A percentile compares a stretch with the other conserved stretches of the same genome.
These are phyloP conservation scores for Zoanthus sociatus DNA, from an alignment of 92 coral and sea anemone genomes.

Conservation along the genomic window DNA sequence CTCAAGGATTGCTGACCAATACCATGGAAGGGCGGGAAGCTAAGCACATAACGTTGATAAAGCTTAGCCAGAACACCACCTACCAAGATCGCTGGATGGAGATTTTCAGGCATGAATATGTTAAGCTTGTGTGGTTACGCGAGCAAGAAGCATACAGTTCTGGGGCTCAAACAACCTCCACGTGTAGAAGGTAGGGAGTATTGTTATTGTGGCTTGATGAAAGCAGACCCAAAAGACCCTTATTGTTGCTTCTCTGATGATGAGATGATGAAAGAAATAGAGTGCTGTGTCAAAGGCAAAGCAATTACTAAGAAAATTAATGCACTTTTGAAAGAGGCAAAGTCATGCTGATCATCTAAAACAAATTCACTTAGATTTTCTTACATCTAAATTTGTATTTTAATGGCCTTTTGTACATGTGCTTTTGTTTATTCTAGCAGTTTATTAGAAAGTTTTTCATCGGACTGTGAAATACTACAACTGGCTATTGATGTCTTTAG, in stretches of 20 bases:
- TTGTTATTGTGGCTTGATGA: not conserved
- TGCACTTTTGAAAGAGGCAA: not conserved
- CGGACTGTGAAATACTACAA: not conserved
- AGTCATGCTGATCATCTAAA: not conserved
- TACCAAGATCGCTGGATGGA: slow-evolving; percentile 1
- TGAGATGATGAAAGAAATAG: not conserved
- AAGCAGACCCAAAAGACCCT: slow-evolving; percentile 7
- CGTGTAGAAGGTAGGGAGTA: not conserved
- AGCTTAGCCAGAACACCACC: slow-evolving; percentile 20
- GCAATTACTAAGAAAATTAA: not conserved
- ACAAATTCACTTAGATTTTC: not conserved
- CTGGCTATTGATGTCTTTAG: not conserved
- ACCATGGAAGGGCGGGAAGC: slow-evolving; percentile 18
- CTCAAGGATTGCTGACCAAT: slow-evolving; percentile 15
- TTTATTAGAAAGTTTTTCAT: not conserved
- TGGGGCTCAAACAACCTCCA: slow-evolving; percentile 11
- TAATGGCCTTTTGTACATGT: not conserved
- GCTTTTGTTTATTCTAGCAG: not conserved
- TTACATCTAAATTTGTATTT: not conserved
- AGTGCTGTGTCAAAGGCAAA: slow-evolving; percentile 4
- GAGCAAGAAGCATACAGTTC: slow-evolving; percentile 12
- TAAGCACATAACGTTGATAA: slow-evolving; percentile 4
- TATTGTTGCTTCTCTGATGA: slow-evolving; percentile 7
- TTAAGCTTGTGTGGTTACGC: slow-evolving; percentile 9
- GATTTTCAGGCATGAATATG: slow-evolving; percentile 15